Percentiles rank a stretch among this genome's conserved stretches.
phyloP scores from a whole-genome alignment of 2,113 vertebrate genomes.

The Dipodomys spectabilis region DNA sequence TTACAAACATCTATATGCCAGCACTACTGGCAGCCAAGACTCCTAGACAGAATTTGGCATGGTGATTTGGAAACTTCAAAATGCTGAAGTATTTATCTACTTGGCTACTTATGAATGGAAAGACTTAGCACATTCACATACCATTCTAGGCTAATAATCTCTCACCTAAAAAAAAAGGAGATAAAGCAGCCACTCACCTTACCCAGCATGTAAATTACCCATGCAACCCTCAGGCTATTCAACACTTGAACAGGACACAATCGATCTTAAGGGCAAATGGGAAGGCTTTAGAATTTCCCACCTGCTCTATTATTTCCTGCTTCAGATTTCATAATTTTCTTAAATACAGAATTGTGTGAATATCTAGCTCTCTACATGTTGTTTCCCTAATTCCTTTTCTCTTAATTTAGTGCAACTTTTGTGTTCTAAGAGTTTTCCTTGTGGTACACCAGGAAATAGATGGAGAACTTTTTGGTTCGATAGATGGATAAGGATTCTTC shows the following conservation, averaged over 20 bases:
- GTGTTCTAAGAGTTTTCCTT: background rate
- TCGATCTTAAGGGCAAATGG: background rate
- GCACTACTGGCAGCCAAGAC: background rate
- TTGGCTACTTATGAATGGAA: background rate
- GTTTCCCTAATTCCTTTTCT: background rate
- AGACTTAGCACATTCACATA: background rate
- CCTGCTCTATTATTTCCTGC: background rate
- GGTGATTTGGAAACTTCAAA: background rate
- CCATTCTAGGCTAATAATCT: background rate
- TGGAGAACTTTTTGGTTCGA: background rate
- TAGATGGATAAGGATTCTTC: background rate
- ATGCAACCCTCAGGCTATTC: background rate
- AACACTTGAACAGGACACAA: background rate
- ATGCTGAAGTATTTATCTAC: background rate
- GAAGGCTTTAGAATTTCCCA: background rate
- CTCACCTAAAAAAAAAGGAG: background rate
- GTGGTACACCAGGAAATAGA: background rate
- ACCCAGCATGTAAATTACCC: background rate
- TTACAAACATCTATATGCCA: background rate
- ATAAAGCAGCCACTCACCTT: background rate
- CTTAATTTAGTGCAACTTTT: background rate
- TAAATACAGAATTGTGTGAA: background rate
- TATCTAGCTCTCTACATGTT: background rate
- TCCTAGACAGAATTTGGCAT: background rate
- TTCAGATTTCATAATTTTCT: background rate